A percentile compares a stretch with the other conserved stretches of the same genome.
Conservation (phyloP, 2,797 vertebrate genomes). For the Sebastes umbrosus region DNA sequence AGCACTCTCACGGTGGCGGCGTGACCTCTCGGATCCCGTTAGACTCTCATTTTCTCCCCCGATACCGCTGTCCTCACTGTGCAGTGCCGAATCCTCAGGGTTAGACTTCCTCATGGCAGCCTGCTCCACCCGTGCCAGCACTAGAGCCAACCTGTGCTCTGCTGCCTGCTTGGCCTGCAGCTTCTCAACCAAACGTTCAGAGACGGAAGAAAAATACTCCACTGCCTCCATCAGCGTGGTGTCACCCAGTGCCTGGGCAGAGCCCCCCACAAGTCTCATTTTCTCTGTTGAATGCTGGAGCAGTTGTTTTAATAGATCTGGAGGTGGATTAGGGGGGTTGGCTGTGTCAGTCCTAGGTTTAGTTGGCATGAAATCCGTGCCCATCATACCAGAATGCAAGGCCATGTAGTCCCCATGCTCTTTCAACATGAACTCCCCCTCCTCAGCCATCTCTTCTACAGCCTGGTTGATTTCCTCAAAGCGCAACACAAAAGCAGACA, state of each 20-base stretch:
- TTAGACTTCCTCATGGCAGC: slow-evolving; percentile 70
- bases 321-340: slow-evolving; percentile 74
- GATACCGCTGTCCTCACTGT: slow-evolving; percentile 95
- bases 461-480: slow-evolving; percentile 91
- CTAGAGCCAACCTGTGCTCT: slow-evolving; percentile 81
- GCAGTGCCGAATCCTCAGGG: slow-evolving; percentile 84
- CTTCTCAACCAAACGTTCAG: slow-evolving; percentile 80
- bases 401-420: slow-evolving; percentile 82
- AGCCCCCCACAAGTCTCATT: slow-evolving; percentile 81
- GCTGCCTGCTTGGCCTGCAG: slow-evolving; percentile 80
- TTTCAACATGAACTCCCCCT: slow-evolving; percentile 89
- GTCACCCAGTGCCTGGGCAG: slow-evolving; percentile 80
- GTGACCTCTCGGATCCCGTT: slow-evolving; percentile 68
- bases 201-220: slow-evolving; percentile 82
- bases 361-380: slow-evolving; percentile 8
- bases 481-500: slow-evolving; percentile 82
- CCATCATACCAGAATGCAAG: slow-evolving; percentile 77
- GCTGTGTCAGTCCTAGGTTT: slow-evolving; percentile 27
- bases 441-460: slow-evolving; percentile 88
- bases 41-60: slow-evolving; percentile 89
- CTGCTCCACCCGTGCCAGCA: slow-evolving; percentile 81
- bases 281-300: slow-evolving; percentile 88
- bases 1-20: slow-evolving; percentile 66
- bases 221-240: slow-evolving; percentile 82
- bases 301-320: slow-evolving; percentile 89